A percentile compares a stretch with the other conserved stretches of the same genome.
Conservation (phyloP, 2,888 invertebrate genomes). For the Drosophila eohydei region DNA sequence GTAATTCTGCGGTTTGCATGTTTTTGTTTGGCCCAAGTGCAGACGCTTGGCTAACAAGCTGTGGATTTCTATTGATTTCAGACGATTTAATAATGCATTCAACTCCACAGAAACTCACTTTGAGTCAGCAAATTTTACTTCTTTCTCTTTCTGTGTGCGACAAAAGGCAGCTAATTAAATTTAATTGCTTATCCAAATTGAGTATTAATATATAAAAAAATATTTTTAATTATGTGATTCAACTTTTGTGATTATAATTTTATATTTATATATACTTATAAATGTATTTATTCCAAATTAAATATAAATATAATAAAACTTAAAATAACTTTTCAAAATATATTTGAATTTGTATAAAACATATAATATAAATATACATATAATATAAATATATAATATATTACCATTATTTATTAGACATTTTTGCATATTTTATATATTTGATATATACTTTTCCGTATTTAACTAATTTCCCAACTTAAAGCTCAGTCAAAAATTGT, state of each 20-base stretch:
- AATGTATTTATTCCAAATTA: too few species aligned
- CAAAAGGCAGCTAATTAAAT: constrained; percentile 4
- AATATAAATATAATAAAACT: background rate
- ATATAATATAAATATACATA: background rate
- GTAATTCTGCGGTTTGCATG: constrained; percentile 5
- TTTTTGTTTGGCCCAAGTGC: constrained; percentile 17
- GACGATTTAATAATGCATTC: constrained; percentile 7
- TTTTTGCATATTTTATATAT: too few species aligned
- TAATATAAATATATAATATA: background rate
- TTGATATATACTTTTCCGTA: too few species aligned
- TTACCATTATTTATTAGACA: too few species aligned
- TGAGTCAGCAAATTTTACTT: background rate
- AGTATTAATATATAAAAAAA: background rate
- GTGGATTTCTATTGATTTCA: constrained; percentile 31
- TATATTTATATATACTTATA: background rate
- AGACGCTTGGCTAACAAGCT: constrained; percentile 47
- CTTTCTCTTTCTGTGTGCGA: background rate
- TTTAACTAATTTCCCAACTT: background rate
- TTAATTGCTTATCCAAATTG: constrained; percentile 5
- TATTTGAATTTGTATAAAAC: background rate
- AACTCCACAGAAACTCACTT: background rate
- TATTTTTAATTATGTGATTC: background rate
- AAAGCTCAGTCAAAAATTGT: background rate
- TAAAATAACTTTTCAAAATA: background rate
- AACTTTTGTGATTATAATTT: background rate